A percentile compares a stretch with the other conserved stretches of the same genome.
phyloP scores from a whole-genome alignment of 2,113 vertebrate genomes.

The Seriola quinqueradiata region DNA sequence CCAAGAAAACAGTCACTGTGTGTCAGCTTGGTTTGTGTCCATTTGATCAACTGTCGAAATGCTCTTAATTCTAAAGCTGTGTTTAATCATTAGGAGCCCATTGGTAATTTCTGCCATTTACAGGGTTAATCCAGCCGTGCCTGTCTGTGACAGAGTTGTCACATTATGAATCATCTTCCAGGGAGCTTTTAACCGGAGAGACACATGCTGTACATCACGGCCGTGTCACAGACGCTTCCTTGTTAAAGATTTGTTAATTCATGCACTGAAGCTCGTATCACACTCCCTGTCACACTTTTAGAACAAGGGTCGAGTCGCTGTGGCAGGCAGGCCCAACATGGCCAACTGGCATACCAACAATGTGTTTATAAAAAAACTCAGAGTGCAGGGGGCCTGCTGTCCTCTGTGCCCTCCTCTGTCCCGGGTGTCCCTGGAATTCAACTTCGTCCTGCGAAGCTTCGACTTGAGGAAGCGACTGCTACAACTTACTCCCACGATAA shows the following conservation, averaged over 20 bases:
- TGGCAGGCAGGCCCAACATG: constrained; percentile 49
- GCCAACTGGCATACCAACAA: constrained; percentile 78
- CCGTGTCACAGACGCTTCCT: background rate
- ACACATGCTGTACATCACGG: background rate
- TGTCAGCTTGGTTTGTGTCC: too few relatives aligned
- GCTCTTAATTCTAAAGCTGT: too few relatives aligned
- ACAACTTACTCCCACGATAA: background rate
- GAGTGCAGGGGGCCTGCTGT: constrained; percentile 16
- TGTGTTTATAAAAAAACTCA: constrained; percentile 77
- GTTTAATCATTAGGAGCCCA: background rate
- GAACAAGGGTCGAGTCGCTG: constrained; percentile 63
- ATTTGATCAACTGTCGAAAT: too few relatives aligned
- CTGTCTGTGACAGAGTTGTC: too few relatives aligned
- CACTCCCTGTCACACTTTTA: constrained; percentile 58
- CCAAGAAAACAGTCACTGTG: too few relatives aligned
- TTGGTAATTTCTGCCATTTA: background rate
- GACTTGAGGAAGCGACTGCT: constrained; percentile 38
- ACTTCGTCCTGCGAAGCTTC: background rate
- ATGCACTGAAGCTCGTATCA: background rate
- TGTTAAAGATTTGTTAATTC: constrained; percentile 20
- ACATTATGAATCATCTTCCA: background rate
- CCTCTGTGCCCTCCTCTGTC: constrained; percentile 40
- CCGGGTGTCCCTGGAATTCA: constrained; percentile 63
- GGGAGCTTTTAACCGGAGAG: background rate
- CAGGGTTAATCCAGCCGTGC: background rate